phyloP scores from a whole-genome alignment of 1,140 invertebrate genomes.

The Lordiphosa collinella region DNA sequence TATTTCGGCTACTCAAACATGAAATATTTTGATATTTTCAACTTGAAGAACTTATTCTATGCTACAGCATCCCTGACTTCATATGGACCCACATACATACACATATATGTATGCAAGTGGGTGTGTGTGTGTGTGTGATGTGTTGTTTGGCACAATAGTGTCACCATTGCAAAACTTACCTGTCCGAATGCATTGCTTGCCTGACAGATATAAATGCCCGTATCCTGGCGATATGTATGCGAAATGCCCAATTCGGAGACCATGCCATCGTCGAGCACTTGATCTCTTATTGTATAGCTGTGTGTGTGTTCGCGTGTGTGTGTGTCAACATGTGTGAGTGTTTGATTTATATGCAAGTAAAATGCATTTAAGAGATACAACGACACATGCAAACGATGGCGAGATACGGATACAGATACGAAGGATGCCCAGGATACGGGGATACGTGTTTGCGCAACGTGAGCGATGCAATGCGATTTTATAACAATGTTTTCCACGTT shows the following conservation, averaged over 20 bases:
- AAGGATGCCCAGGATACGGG: conserved; percentile 13
- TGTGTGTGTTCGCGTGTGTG: conserved; percentile 14
- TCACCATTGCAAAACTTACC: conserved; percentile 59
- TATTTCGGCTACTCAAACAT: too few species aligned
- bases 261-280: conserved; percentile 89
- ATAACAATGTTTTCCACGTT: conserved; percentile 77
- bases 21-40: not conserved
- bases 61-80: conserved; percentile 3
- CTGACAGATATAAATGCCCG: conserved; percentile 92
- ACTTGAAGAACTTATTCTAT: not conserved
- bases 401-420: conserved; percentile 22
- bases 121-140: conserved; percentile 18
- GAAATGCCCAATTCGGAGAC: conserved; percentile 91
- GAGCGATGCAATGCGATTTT: conserved; percentile 76
- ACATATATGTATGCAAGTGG: not conserved
- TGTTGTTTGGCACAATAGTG: conserved; percentile 35
- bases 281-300: conserved; percentile 86
- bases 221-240: conserved; percentile 91
- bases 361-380: conserved; percentile 70
- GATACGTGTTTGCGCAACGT: conserved; percentile 73
- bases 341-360: conserved; percentile 76
- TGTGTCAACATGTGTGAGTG: conserved; percentile 22
- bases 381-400: conserved; percentile 34
- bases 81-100: too few species aligned
- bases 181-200: conserved; percentile 94